Conservation (phyloP, 1,140 invertebrate genomes). For the Lamellibrachia luymesi region DNA sequence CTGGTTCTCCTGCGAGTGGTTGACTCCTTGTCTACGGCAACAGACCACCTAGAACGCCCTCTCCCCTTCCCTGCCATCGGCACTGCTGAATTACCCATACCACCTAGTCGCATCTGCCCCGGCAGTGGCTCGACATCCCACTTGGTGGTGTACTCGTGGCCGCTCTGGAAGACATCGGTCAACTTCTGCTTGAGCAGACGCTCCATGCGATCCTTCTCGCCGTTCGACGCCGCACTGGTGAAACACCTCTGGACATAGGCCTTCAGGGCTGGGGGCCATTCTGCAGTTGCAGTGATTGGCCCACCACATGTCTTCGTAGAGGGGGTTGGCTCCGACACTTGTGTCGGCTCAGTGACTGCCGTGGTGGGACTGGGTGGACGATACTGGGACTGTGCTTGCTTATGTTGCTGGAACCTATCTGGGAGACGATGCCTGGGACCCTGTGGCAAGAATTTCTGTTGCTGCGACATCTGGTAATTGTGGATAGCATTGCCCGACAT, state of each 20-base stretch:
- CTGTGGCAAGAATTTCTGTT: not conserved
- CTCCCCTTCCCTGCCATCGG: conserved; percentile 25
- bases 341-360: not conserved
- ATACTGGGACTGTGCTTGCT: not conserved
- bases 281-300: not conserved
- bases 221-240: conserved; percentile 78
- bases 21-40: conserved; percentile 36
- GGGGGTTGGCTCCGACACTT: not conserved
- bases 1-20: conserved; percentile 31
- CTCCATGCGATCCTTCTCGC: conserved; percentile 91
- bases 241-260: conserved; percentile 88
- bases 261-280: conserved; percentile 47
- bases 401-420: not conserved
- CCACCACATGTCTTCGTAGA: not conserved
- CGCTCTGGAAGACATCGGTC: conserved; percentile 80
- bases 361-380: not conserved
- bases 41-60: conserved; percentile 31
- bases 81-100: conserved; percentile 23
- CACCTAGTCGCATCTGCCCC: conserved; percentile 22
- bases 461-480: conserved; percentile 3
- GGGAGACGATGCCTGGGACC: not conserved
- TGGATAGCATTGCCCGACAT: not conserved
- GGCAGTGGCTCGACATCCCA: conserved; percentile 90
- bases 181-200: conserved; percentile 91
- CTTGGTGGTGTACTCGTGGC: conserved; percentile 81